phyloP scores from a whole-genome alignment of 2,888 invertebrate species.

The Xanthia togata region DNA sequence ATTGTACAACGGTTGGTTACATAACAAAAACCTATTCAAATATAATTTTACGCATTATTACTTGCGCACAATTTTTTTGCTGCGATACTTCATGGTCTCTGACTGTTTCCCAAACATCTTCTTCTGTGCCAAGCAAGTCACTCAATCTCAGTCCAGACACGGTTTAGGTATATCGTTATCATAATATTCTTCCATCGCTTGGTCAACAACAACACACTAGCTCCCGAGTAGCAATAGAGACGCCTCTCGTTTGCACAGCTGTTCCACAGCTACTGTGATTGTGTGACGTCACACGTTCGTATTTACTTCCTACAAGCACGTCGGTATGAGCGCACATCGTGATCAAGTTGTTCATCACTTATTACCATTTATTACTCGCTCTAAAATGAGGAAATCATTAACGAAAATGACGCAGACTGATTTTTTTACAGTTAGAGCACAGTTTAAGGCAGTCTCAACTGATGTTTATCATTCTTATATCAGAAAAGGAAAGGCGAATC shows the following conservation, averaged over 20 bases:
- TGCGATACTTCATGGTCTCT: neutral
- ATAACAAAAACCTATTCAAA: conserved; percentile 6
- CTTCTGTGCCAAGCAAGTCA: neutral
- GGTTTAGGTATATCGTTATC: neutral
- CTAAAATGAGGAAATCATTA: conserved; percentile 51
- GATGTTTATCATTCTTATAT: conserved; percentile 29
- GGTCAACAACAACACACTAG: neutral
- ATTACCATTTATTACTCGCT: conserved; percentile 18
- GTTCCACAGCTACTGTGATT: neutral
- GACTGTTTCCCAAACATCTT: neutral
- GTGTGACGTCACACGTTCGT: neutral
- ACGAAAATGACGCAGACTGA: conserved; percentile 22
- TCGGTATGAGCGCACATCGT: conserved; percentile 15
- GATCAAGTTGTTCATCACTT: neutral
- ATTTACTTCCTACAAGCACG: conserved; percentile 10
- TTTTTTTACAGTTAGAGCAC: conserved; percentile 20
- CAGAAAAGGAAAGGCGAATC: conserved; percentile 41
- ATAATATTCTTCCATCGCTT: neutral
- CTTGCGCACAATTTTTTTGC: neutral
- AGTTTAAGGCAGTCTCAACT: conserved; percentile 22
- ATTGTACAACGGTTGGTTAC: conserved; percentile 13
- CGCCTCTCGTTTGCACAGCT: neutral
- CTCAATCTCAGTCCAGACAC: neutral
- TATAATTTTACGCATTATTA: conserved; percentile 18
- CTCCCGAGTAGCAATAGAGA: neutral